phyloP scores from a whole-genome alignment of 2,888 invertebrate species.

The Myopa tessellatipennis region DNA sequence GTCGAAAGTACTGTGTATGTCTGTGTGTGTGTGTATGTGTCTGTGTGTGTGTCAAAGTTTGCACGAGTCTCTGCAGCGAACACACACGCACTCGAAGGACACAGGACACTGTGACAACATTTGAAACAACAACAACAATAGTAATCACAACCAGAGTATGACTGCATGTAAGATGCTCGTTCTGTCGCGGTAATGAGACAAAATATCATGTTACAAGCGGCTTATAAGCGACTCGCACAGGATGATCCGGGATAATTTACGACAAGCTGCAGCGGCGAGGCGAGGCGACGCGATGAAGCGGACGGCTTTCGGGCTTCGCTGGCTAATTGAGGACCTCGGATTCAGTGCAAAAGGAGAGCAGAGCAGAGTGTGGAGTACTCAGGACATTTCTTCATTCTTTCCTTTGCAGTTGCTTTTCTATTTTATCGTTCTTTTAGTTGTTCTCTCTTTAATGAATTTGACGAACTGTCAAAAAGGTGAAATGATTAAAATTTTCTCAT shows the following conservation, averaged over 20 bases:
- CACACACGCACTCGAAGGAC: slow-evolving; percentile 24
- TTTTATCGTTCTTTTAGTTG: background rate
- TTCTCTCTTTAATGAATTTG: slow-evolving; percentile 47
- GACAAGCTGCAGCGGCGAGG: background rate
- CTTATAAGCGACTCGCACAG: slow-evolving; percentile 22
- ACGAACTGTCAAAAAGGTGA: slow-evolving; percentile 47
- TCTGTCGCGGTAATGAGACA: slow-evolving; percentile 16
- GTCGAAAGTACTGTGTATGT: too few species aligned
- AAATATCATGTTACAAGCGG: slow-evolving; percentile 30
- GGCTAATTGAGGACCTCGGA: background rate
- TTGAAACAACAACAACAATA: slow-evolving; percentile 8
- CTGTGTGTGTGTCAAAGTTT: background rate
- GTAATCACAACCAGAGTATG: background rate
- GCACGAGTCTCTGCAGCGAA: slow-evolving; percentile 6
- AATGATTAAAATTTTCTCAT: background rate
- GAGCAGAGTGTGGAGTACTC: background rate
- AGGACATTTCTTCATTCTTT: background rate
- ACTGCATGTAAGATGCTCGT: background rate
- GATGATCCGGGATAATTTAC: slow-evolving; percentile 29
- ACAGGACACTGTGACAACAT: slow-evolving; percentile 11
- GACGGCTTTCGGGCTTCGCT: too few species aligned
- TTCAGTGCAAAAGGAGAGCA: background rate
- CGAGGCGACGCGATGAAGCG: background rate
- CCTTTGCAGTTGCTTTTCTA: background rate
- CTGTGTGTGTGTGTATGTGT: too few species aligned